Conservation (phyloP, 2,113 vertebrate genomes). For the Odobenus rosmarus region DNA sequence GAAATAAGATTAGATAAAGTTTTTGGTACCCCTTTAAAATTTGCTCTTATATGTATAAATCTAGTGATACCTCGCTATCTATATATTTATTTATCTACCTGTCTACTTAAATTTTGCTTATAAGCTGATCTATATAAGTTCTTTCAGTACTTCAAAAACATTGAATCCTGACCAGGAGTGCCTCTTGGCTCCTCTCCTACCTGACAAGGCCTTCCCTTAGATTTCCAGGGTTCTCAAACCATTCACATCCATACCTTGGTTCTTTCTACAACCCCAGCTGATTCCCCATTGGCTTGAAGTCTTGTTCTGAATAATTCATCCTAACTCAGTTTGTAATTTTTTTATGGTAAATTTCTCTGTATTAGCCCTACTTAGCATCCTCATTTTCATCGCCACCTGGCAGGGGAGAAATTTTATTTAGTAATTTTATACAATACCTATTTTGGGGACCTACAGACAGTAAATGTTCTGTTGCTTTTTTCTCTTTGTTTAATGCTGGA, state of each 20-base stretch:
- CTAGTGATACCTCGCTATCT: not conserved
- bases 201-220: not conserved
- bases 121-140: not conserved
- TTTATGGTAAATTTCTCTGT: not conserved
- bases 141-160: not conserved
- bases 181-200: not conserved
- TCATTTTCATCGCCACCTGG: not conserved
- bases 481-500: not conserved
- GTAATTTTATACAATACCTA: conserved; percentile 13
- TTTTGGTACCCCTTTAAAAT: not conserved
- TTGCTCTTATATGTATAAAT: not conserved
- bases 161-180: not conserved
- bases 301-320: conserved; percentile 13
- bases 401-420: not conserved
- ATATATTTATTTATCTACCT: not conserved
- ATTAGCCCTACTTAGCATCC: not conserved
- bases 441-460: not conserved
- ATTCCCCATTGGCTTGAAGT: not conserved
- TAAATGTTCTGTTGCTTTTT: not conserved
- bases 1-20: not conserved
- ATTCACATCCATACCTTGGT: not conserved
- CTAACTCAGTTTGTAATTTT: not conserved
- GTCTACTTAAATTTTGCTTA: not conserved
- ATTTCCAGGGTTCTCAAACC: not conserved
- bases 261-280: not conserved